Conservation (phyloP, 1,140 invertebrate genomes). For the Babylonia areolata region DNA sequence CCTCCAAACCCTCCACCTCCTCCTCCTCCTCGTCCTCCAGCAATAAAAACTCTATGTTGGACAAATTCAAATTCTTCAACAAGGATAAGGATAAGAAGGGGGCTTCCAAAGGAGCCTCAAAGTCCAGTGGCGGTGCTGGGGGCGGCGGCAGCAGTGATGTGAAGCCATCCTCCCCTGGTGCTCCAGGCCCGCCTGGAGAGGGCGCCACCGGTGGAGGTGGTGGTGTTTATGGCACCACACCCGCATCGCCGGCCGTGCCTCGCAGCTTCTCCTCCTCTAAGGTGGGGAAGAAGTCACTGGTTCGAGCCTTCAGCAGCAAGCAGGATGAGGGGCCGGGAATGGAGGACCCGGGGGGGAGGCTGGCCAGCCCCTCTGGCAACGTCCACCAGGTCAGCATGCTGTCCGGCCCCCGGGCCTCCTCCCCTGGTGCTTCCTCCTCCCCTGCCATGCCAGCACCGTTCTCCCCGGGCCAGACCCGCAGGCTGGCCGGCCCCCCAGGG, state of each 20-base stretch:
- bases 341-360: not conserved
- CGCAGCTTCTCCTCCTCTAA: constrained; percentile 58
- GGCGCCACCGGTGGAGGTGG: constrained; percentile 49
- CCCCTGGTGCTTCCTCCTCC: constrained; percentile 36
- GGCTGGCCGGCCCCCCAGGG: not conserved
- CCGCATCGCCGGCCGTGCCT: constrained; percentile 50
- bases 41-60: constrained; percentile 87
- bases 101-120: constrained; percentile 54
- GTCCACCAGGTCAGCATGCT: not conserved
- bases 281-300: constrained; percentile 59
- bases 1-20: not conserved
- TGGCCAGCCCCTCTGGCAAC: constrained; percentile 36
- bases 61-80: constrained; percentile 94
- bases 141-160: constrained; percentile 37
- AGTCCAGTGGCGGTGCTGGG: constrained; percentile 1
- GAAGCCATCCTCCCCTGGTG: constrained; percentile 58
- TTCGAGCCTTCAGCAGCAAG: constrained; percentile 51
- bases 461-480: constrained; percentile 20
- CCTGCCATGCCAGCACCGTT: not conserved
- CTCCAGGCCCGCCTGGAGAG: constrained; percentile 59
- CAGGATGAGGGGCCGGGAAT: constrained; percentile 26
- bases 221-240: constrained; percentile 53
- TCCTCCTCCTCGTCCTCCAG: constrained; percentile 45
- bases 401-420: not conserved
- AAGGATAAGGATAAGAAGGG: constrained; percentile 78